phyloP scores from a whole-genome alignment of 2,113 vertebrate genomes.

The Vidua chalybeata region DNA sequence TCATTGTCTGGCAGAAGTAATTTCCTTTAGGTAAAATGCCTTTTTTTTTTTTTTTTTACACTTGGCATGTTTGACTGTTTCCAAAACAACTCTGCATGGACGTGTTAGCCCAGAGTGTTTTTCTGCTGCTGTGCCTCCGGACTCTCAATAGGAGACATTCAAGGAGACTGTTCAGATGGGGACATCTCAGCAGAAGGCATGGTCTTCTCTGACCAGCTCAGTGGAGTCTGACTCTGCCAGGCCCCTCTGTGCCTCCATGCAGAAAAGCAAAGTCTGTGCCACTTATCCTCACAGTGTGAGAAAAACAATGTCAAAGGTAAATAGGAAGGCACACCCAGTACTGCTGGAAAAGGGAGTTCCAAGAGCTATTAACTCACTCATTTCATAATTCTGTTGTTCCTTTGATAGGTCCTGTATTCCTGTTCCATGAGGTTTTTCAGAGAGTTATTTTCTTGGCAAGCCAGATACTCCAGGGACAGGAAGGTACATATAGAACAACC shows the following conservation, averaged over 20 bases:
- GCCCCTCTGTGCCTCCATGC: accelerated
- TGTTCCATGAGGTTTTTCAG: neutral
- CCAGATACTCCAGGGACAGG: neutral
- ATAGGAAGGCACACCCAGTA: conserved; percentile 3
- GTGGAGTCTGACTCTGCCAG: accelerated
- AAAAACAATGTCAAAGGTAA: conserved; percentile 28
- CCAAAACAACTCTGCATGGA: conserved; percentile 6
- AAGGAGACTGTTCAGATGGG: accelerated
- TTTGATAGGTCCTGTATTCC: neutral
- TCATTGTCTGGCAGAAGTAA: neutral
- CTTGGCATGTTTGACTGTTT: neutral
- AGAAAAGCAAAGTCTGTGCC: neutral
- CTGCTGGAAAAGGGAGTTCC: conserved; percentile 23
- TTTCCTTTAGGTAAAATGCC: conserved; percentile 55
- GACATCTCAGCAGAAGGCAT: neutral
- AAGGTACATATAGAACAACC: neutral
- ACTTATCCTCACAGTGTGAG: neutral
- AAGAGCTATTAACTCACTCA: neutral
- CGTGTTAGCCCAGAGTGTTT: neutral
- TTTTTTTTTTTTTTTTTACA: neutral
- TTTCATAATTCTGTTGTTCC: neutral
- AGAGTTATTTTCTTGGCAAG: neutral
- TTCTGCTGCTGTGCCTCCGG: neutral
- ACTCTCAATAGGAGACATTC: neutral
- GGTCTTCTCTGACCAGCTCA: neutral